Base-by-base conservation (phyloP, 2,797 vertebrate species). In the Neoniphon sammara region DNA sequence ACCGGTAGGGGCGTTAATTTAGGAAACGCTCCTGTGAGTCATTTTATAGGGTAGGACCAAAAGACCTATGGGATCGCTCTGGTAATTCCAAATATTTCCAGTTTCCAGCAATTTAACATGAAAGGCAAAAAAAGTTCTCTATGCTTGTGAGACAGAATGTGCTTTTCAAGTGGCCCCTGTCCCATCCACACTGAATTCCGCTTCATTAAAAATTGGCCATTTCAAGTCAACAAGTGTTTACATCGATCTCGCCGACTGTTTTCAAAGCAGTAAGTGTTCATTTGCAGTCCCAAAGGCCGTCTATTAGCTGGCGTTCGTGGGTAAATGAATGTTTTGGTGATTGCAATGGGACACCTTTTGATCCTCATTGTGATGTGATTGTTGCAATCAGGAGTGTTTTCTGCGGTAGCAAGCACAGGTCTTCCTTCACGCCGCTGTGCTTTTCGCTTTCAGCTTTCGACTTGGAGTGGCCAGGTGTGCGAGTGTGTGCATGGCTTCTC, bases 281-380 rank as follows among this genome's bases (percentile, higher is more conserved):
- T 23, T 55, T 66, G 34, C 46, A 5, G 31, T 31, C 36, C 12
- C 55, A 27, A 39, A 53, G 36, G 27, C 52, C 42, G 27, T 49
- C 18, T 57, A n/a, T 64, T 47, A 47, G 36, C 46, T 21, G 6
- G 15, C 23, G 52, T n/a, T 46, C 21, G 14, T 20, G 60, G 36
- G 11, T 30, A 54, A 61, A 50, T 44, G 49, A 66, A 49, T 23
- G 64, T 52, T 67, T 67, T 49, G 20, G 36, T 75, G 64, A 67
- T 67, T 75, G 64, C 57, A n/a, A 36, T 18, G 17, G 50, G 49
- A 60, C 49, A 75, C 64, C 72, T 75, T 75, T 75, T 67, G 64
- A 75, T 61, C 72, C 57, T 67, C 63, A 55, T 67, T 75, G 47
- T 67, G 72, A 39, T 21, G 56, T 61, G 46, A 66, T 67, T 61